Conservation (phyloP, 2,113 vertebrate genomes). For the Mastomys coucha region DNA sequence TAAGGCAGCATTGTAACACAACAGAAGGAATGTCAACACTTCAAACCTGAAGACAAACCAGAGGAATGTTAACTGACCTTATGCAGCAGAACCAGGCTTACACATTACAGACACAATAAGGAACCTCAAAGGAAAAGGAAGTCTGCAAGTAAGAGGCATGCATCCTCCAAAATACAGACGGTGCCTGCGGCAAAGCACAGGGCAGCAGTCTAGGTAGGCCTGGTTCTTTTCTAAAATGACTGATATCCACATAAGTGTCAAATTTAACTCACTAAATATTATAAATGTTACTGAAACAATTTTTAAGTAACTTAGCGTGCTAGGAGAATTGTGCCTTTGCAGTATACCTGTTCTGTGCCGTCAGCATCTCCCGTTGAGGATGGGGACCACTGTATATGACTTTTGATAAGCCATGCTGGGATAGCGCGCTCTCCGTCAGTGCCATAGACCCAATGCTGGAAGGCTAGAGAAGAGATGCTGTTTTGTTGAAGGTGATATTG, state of each 20-base stretch:
- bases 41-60: slow-evolving; percentile 92
- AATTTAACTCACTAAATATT: not conserved
- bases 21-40: slow-evolving; percentile 96
- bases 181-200: slow-evolving; percentile 6
- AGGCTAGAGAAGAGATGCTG: slow-evolving; percentile 88
- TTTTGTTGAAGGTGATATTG: slow-evolving; percentile 23
- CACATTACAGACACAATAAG: slow-evolving; percentile 29
- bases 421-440: slow-evolving; percentile 96
- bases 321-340: not conserved
- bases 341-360: slow-evolving; percentile 96
- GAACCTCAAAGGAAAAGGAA: slow-evolving; percentile 46
- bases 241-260: not conserved
- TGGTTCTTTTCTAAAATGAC: slow-evolving; percentile 56
- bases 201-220: not conserved
- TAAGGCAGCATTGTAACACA: slow-evolving; percentile 97
- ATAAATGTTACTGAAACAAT: slow-evolving; percentile 15
- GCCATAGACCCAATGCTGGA: slow-evolving; percentile 97
- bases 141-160: slow-evolving; percentile 39
- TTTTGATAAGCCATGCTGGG: slow-evolving; percentile 95
- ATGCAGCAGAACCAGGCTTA: not conserved
- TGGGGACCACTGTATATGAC: slow-evolving; percentile 98
- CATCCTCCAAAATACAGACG: slow-evolving; percentile 45
- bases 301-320: not conserved
- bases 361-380: slow-evolving; percentile 97
- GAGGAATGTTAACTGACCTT: slow-evolving; percentile 60